Evolutionary conservation across 1,140 invertebrate species (phyloP).

Genomic region (Phortica variegata): DNA sequence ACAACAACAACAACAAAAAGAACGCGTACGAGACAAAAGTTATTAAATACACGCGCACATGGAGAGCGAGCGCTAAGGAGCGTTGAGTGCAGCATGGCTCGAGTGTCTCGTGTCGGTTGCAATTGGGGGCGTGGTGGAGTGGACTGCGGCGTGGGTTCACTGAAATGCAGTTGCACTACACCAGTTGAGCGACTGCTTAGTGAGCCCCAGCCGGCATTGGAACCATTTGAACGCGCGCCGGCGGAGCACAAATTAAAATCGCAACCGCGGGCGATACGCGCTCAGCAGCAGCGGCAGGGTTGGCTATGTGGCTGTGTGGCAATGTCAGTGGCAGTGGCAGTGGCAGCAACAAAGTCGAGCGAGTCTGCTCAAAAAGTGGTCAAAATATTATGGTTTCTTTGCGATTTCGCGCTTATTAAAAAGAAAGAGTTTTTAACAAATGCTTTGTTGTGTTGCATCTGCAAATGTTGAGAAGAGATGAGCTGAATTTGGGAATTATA

Average conservation of each 20-base stretch:
- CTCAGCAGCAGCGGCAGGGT: slow-evolving; percentile 1
- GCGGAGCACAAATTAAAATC: slow-evolving; percentile 49
- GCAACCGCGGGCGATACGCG: slow-evolving; percentile 45
- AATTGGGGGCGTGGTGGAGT: slow-evolving; percentile 42
- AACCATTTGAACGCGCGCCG: not conserved
- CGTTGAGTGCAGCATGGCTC: slow-evolving; percentile 10
- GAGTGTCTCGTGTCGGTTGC: slow-evolving; percentile 25
- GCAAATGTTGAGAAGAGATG: slow-evolving; percentile 10
- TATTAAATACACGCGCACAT: slow-evolving; percentile 38
- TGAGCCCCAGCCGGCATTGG: not conserved
- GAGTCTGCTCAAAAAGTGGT: slow-evolving; percentile 37
- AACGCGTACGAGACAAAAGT: slow-evolving; percentile 23
- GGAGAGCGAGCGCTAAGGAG: slow-evolving; percentile 1
- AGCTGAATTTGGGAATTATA: slow-evolving; percentile 48
- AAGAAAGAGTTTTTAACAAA: no score
- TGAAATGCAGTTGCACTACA: no score
- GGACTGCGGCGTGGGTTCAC: slow-evolving; percentile 7
- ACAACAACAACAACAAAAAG: not conserved
- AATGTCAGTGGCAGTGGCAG: not conserved
- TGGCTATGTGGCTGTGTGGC: slow-evolving; percentile 12
- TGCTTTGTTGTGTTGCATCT: not conserved
- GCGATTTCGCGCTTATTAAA: no score
- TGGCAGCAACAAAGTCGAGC: not conserved
- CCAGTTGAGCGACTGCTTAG: no score
- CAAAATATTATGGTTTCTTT: slow-evolving; percentile 21